Evolutionary conservation across 2,888 invertebrate species (phyloP).

Genomic region (Trichacis sp.): DNA sequence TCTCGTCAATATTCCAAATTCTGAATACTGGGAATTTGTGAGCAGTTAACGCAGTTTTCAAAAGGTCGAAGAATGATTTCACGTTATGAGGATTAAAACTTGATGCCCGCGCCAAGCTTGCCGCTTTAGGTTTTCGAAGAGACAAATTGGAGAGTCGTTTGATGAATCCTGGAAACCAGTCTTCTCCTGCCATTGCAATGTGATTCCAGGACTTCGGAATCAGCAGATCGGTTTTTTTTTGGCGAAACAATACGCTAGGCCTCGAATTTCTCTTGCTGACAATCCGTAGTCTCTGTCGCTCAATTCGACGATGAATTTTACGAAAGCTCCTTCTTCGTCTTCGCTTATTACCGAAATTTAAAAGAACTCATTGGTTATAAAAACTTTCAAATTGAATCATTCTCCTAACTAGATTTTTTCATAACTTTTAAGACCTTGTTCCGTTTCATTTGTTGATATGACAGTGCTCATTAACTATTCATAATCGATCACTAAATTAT

Average conservation of each 20-base stretch:
- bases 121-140: constrained; percentile 51
- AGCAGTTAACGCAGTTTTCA: constrained; percentile 20
- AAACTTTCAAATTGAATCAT: too few species aligned
- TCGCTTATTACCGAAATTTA: too few species aligned
- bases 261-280: constrained; percentile 35
- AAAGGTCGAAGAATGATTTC: constrained; percentile 34
- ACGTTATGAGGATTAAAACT: constrained; percentile 52
- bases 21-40: constrained; percentile 21
- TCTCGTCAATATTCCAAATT: constrained; percentile 36
- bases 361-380: too few species aligned
- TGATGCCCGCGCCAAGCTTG: constrained; percentile 49
- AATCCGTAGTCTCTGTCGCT: too few species aligned
- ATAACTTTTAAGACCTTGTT: too few species aligned
- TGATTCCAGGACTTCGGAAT: constrained; percentile 45
- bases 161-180: constrained; percentile 54
- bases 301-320: too few species aligned
- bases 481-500: too few species aligned
- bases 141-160: constrained; percentile 48
- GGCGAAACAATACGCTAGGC: constrained; percentile 46
- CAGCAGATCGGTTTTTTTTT: constrained; percentile 25
- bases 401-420: too few species aligned
- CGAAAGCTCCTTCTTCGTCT: too few species aligned
- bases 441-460: too few species aligned
- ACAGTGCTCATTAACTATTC: too few species aligned
- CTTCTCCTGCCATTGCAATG: constrained; percentile 49